Percentiles rank a stretch among this genome's conserved stretches.
Evolutionary conservation across 2,797 vertebrate species (phyloP).

Genomic region (Furcifer pardalis): DNA sequence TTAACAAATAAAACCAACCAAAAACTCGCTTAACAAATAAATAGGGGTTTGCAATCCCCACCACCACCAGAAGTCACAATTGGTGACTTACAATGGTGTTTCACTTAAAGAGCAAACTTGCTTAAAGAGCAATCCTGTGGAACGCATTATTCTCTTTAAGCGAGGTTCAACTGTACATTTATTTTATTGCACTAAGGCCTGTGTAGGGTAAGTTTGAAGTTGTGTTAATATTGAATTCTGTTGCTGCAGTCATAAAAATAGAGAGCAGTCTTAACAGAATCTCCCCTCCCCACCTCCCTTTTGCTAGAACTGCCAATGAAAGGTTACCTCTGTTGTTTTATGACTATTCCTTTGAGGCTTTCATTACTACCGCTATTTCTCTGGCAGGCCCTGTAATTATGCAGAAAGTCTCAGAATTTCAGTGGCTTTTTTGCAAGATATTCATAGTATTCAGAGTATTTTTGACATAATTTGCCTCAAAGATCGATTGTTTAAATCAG

Average conservation of each 20-base stretch:
- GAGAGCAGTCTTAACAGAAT: constrained; percentile 31
- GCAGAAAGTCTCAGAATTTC: constrained; percentile 41
- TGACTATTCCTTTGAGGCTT: constrained; percentile 30
- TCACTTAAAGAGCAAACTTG: no score
- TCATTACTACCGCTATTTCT: constrained; percentile 35
- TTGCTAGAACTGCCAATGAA: constrained; percentile 31
- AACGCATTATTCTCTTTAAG: no score
- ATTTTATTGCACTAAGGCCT: neutral
- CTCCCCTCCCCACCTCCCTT: neutral
- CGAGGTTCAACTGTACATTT: no score
- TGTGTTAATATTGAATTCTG: constrained; percentile 41
- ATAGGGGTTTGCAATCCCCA: no score
- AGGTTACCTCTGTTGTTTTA: constrained; percentile 18
- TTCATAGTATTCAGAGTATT: constrained; percentile 35
- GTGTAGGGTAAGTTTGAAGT: neutral
- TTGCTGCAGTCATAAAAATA: constrained; percentile 8
- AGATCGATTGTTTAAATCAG: neutral
- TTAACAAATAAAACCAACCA: no score
- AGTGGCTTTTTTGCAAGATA: constrained; percentile 34
- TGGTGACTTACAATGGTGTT: no score
- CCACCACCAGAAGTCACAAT: no score
- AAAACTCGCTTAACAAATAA: no score
- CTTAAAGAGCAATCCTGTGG: no score
- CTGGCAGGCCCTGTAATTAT: constrained; percentile 40
- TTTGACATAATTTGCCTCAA: neutral